Evolutionary conservation across 2,888 invertebrate genomes (phyloP).

Genomic region (Melolontha melolontha): DNA sequence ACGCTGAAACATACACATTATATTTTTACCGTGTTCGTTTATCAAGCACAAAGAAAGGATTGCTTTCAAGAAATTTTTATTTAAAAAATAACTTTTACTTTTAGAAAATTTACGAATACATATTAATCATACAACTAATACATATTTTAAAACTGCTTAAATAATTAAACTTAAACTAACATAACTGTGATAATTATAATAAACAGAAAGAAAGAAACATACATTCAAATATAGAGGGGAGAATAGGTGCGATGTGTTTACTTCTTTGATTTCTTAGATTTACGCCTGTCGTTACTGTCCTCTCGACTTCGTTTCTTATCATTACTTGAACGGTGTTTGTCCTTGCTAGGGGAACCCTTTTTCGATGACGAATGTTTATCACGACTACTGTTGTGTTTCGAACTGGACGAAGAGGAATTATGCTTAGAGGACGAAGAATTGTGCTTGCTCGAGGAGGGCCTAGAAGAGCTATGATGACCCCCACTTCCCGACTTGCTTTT

Average conservation of each 20-base stretch:
- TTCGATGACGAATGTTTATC: conserved; percentile 53
- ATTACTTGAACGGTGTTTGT: conserved; percentile 60
- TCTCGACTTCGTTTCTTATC: conserved; percentile 82
- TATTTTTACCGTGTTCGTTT: too few species aligned
- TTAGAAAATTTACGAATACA: conserved; percentile 33
- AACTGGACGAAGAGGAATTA: conserved; percentile 42
- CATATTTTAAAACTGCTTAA: conserved; percentile 38
- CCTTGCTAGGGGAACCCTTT: conserved; percentile 55
- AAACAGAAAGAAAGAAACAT: conserved; percentile 5
- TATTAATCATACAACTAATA: conserved; percentile 40
- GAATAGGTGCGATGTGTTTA: conserved; percentile 47
- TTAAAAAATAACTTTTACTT: conserved; percentile 35
- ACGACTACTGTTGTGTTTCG: conserved; percentile 45
- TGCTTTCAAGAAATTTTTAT: neutral
- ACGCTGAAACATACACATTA: too few species aligned
- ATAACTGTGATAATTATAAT: conserved; percentile 35
- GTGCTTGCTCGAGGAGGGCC: conserved; percentile 45
- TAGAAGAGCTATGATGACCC: conserved; percentile 48
- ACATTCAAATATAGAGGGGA: conserved; percentile 6
- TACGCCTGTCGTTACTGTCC: conserved; percentile 75
- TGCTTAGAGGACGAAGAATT: conserved; percentile 48
- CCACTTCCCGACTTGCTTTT: conserved; percentile 42
- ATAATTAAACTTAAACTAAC: conserved; percentile 39
- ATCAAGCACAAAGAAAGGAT: too few species aligned
- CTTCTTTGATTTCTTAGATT: conserved; percentile 78